Base-by-base conservation (phyloP, 1,140 invertebrate genomes). In the Tetramorium parvispinum region DNA sequence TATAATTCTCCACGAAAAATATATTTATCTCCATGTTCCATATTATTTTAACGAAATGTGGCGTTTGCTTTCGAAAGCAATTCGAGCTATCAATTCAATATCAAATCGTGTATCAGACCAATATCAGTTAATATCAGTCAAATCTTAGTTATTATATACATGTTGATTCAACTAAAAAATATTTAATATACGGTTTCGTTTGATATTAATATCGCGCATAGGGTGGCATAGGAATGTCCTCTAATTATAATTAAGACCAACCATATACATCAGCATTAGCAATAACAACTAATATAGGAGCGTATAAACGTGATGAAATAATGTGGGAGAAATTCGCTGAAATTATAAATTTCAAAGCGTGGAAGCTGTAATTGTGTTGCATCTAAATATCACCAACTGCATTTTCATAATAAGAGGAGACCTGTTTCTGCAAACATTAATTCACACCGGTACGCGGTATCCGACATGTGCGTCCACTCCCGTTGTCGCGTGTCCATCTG, bases 341-440 rank as follows among this genome's bases (percentile, higher is more conserved):
- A 59, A 73, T 46, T 24, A 21, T 73, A 59, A 73, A 82, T 82
- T 68, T 46, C 3, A 37, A 27, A 55, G 18, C 21, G 51, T 43
- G 21, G 32, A 43, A 55, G 55, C 24, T 24, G 11, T 68, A 57
- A 46, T 57, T 32, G 21, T 37, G 18, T 57, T 57, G 11, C 43
- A 70, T 43, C 43, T 82, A 73, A 82, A 73, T 82, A 71, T 82
- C 24, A 49, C 6, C 6, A 43, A 59, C 11, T 21, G 32, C 8
- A 40, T 71, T 81, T 71, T 81, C 65, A 49, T 61, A 73, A 82
- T 37, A 16, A 46, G n/a, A 68, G 46, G 8, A 27, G 8, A 81
- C 24, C 2, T 32, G 18, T 66, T 79, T 53, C 46, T 32, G 68
- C 51, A 24, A 73, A 71, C n/a, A 73, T 73, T 27, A 71, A 82